A percentile compares a stretch with the other conserved stretches of the same genome.
Evolutionary conservation across 1,140 invertebrate species (phyloP).

Genomic region (Drosophila setifemur): DNA sequence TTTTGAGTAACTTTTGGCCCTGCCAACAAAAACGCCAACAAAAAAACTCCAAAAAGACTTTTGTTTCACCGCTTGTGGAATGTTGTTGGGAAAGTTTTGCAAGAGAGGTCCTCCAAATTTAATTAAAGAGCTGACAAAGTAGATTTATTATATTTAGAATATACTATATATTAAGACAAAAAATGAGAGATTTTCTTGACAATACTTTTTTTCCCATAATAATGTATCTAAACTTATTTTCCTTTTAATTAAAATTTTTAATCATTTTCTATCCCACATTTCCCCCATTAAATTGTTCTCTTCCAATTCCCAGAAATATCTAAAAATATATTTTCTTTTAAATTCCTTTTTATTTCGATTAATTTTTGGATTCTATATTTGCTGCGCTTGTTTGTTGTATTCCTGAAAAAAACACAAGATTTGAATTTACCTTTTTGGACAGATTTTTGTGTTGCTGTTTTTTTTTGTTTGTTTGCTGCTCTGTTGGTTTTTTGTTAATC

Average conservation of each 20-base stretch:
- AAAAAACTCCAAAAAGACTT: slow-evolving; percentile 26
- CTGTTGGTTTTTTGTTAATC: slow-evolving; percentile 36
- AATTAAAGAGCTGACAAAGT: slow-evolving; percentile 28
- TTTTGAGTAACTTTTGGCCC: slow-evolving; percentile 76
- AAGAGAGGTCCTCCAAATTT: slow-evolving; percentile 23
- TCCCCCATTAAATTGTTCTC: slow-evolving; percentile 13
- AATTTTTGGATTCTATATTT: slow-evolving; percentile 16
- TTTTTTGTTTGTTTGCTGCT: too few relatives aligned
- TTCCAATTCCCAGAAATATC: slow-evolving; percentile 20
- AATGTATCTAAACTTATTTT: too few relatives aligned
- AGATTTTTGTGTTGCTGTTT: slow-evolving; percentile 12
- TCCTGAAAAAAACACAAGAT: slow-evolving; percentile 1
- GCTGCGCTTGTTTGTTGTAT: neutral
- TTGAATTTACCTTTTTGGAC: slow-evolving; percentile 42
- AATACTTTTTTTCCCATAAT: neutral
- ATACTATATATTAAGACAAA: neutral
- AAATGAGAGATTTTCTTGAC: neutral
- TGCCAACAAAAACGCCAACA: neutral
- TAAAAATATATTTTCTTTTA: slow-evolving; percentile 11
- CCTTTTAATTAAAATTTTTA: neutral
- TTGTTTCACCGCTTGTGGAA: slow-evolving; percentile 14
- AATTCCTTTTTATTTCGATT: slow-evolving; percentile 13
- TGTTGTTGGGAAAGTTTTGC: slow-evolving; percentile 14
- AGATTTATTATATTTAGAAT: neutral
- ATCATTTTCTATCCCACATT: slow-evolving; percentile 20